These are phyloP conservation scores for Andricus curvator DNA, from an alignment of 2,888 invertebrate species.

Conservation along the genomic window DNA sequence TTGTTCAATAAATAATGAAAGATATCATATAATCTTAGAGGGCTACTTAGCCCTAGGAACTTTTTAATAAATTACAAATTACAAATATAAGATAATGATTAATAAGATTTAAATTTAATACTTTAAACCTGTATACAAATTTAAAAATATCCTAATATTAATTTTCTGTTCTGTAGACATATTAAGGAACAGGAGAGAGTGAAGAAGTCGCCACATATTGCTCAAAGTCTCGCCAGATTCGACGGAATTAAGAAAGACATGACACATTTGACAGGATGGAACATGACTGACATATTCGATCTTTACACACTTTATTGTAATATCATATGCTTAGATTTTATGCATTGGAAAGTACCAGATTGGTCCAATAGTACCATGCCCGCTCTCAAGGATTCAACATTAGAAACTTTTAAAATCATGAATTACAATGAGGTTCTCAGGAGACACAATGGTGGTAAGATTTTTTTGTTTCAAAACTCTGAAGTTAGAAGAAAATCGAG, in stretches of 20 bases:
- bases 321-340: constrained; percentile 75
- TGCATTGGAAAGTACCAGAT: constrained; percentile 80
- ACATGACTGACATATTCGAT: background rate
- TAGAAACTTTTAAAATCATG: constrained; percentile 81
- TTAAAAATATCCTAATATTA: background rate
- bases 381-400: constrained; percentile 79
- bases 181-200: background rate
- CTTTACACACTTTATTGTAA: constrained; percentile 57
- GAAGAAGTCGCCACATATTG: background rate
- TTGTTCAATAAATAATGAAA: too few relatives aligned
- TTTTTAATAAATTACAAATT: too few relatives aligned
- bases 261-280: constrained; percentile 24
- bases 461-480: constrained; percentile 1
- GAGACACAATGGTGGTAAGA: constrained; percentile 80
- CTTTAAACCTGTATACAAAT: too few relatives aligned
- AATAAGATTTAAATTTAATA: too few relatives aligned
- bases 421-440: constrained; percentile 79
- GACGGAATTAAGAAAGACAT: constrained; percentile 26
- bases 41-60: too few relatives aligned
- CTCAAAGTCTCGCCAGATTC: background rate
- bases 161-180: background rate
- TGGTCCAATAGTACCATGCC: constrained; percentile 80
- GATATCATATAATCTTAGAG: too few relatives aligned
- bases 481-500: background rate
- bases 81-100: too few relatives aligned